These are phyloP conservation scores for Synodontis membranacea DNA, from an alignment of 2,113 vertebrate species.

Conservation along the genomic window DNA sequence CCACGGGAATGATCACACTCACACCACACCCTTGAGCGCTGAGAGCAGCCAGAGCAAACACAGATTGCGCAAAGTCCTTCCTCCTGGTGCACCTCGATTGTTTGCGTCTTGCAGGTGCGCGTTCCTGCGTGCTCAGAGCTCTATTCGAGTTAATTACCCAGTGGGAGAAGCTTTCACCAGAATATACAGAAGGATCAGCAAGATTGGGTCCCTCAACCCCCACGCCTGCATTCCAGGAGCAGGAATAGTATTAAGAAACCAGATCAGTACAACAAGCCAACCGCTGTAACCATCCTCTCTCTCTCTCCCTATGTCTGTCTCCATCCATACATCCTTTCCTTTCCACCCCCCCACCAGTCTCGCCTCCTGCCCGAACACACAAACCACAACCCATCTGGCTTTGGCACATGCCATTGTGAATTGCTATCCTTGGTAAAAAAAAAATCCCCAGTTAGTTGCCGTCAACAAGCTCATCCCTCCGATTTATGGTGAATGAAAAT, in stretches of 20 bases:
- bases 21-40: constrained; percentile 63
- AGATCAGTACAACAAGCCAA: constrained; percentile 40
- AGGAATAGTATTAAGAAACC: constrained; percentile 66
- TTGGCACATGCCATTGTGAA: constrained; percentile 1
- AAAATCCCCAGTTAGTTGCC: not conserved
- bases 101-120: constrained; percentile 22
- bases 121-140: constrained; percentile 4
- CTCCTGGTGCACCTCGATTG: constrained; percentile 9
- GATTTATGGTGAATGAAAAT: not conserved
- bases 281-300: constrained; percentile 30
- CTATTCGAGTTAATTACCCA: constrained; percentile 48
- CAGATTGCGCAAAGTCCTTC: constrained; percentile 20
- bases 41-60: constrained; percentile 17
- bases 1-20: constrained; percentile 67
- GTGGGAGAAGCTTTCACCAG: constrained; percentile 57
- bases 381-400: constrained; percentile 39
- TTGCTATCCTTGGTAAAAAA: not conserved
- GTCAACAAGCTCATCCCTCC: constrained; percentile 17
- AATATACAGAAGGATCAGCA: constrained; percentile 49
- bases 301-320: not conserved
- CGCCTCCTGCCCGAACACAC: constrained; percentile 19
- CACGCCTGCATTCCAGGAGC: constrained; percentile 63
- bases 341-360: not conserved
- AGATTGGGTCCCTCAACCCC: constrained; percentile 50
- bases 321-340: constrained; percentile 33